Evolutionary conservation across 2,797 vertebrate genomes (phyloP).

Genomic region (Morus bassanus): DNA sequence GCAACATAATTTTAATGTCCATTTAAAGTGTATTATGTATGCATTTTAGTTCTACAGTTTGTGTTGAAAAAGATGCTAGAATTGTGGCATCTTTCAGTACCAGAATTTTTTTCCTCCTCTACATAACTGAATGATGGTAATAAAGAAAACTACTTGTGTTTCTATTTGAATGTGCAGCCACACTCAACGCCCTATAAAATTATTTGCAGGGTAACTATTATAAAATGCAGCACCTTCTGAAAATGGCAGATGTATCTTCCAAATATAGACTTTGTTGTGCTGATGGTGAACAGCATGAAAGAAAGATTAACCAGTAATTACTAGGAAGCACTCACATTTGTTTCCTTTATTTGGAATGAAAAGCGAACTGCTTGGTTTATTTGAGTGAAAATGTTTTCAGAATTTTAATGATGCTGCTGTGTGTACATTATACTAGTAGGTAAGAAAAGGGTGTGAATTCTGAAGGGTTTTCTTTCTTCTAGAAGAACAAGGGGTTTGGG

Average conservation of each 20-base stretch:
- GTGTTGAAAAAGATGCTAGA: background rate
- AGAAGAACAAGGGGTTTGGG: background rate
- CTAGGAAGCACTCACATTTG: background rate
- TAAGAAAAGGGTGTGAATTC: background rate
- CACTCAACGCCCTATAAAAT: background rate
- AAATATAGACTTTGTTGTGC: background rate
- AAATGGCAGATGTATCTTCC: background rate
- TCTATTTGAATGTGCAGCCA: background rate
- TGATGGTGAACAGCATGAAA: background rate
- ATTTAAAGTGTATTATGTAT: background rate
- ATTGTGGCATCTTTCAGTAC: background rate
- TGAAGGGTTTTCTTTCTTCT: background rate
- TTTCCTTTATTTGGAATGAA: background rate
- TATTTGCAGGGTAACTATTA: background rate
- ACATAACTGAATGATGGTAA: background rate
- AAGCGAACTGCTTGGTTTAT: background rate
- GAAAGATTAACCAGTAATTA: background rate
- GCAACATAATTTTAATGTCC: background rate
- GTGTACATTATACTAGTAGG: background rate
- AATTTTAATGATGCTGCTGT: background rate
- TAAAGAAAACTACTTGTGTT: background rate
- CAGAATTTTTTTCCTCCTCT: background rate
- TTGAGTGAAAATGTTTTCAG: background rate
- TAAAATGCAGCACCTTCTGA: slow-evolving; percentile 1
- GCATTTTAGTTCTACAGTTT: background rate